Base-by-base conservation (phyloP, 2,888 invertebrate genomes). In the Drosophila mercatorum region DNA sequence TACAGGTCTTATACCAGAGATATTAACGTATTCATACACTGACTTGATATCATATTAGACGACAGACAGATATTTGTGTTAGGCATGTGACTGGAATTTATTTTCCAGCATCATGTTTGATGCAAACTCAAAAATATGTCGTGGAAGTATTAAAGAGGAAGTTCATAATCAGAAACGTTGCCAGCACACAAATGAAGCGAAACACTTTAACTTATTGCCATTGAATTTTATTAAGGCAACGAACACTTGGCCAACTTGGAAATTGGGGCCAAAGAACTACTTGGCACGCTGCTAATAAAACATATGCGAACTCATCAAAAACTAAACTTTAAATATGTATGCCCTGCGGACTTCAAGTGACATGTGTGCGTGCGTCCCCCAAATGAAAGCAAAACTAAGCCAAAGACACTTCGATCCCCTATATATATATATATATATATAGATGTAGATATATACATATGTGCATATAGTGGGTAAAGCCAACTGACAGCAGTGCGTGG, bases 251-350 rank as follows among this genome's bases (percentile, higher is more conserved):
- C 51, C 72, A 68, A 59, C 40, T 22, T 56, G 17, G 52, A 52
- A 57, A 63, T 59, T 59, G 44, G 52, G 44, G 51, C 68, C 53
- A 66, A 53, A 58, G 44, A 65, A 64, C 68, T 74, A 81, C 67
- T 81, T 79, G 44, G 57, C 65, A 84, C 53, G 80, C 80, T 66
- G 68, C 85, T 85, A 85, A 83, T 83, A 83, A 88, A 85, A 88
- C 88, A 85, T 73, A 80, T 83, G 88, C 75, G 83, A 85, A 83
- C 88, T 88, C 88, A 83, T 83, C 88, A 84, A 83, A 83, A 88
- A 78, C 88, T 67, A 78, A 78, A 84, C 88, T 84, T 84, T 85
- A 84, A 84, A 84, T 80, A 74, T 80, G 80, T 77, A 75, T 75
- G 80, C 80, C 83, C 85, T 59, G 43, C 51, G 83, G 88, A 88